Base-by-base conservation (phyloP, 2,888 invertebrate species). In the Amblyjoppa proteus region DNA sequence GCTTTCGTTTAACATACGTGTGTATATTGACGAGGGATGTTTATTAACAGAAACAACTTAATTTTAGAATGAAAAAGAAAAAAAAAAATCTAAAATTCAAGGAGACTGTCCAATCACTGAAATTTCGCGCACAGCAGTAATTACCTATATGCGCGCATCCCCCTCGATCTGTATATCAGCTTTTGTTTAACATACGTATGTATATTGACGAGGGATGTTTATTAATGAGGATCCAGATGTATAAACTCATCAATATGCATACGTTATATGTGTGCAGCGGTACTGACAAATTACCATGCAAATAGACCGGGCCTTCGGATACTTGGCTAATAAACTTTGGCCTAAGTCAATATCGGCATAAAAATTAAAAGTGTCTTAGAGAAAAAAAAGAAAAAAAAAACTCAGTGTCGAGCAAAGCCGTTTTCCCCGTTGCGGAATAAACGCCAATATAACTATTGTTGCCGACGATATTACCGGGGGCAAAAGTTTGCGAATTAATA, bases 401-500 rank as follows among this genome's bases (percentile, higher is more conserved):
- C 28, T 1, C 25, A 4, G 28, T 58, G 25, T 58, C 13, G 25
- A 25, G 58, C 28, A 13, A 13, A 58, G 58, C 28, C 13, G 56
- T 11, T 56, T 28, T 58, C 58, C 28, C 58, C 13, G 58, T 28
- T 11, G 1, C 58, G 25, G 4, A 28, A 58, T 58, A 25, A 45
- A 58, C 58, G 28, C 28, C 58, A 11, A 11, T 28, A 58, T 58
- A 28, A 58, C 58, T 58, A 58, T 58, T 58, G 58, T 58, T 58
- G 25, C 13, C 58, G 11, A 20, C 20, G 9, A 25, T 28, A 58
- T 28, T 28, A 58, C 58, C 9, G 68, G 34, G 51, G 53, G 38
- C 20, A 53, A 68, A 81, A 71, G 56, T 64, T 68, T 51, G 79
- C 69, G 41, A 81, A 82, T 77, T 75, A 70, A 66, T 82, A 78